Evolutionary conservation across 1,140 invertebrate species (phyloP), one percentile per base, ranked within the genome.

Genomic region (Aricia agestis): DNA sequence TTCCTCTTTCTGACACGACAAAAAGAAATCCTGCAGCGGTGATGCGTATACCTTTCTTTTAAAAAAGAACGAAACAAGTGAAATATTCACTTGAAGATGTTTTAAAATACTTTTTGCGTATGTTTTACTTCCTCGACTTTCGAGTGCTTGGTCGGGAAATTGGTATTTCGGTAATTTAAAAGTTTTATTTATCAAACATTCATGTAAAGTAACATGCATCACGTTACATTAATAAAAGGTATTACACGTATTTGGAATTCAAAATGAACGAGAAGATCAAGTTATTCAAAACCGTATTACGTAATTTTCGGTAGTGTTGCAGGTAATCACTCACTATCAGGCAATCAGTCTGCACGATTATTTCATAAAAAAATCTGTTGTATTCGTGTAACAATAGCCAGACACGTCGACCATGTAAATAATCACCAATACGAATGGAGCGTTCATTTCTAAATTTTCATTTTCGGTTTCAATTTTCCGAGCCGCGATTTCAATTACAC

Each of bases 1-100:
- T 77, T 77, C 71, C 63, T 77, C 76, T 77, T 67, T 75, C 71
- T 73, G 76, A 77, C 76, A 70, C 69, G 69, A 67, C 69, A 72
- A 74, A 71, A 74, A 71, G 71, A 74, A 76, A 70, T 9, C 70
- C 58, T 69, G 67, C 73, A 69, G 72, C 67, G 71, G 63, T 69
- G 72, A 69, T 77, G 76, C 76, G 76, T 77, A 71, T 57, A 71
- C 72, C 72, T 71, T 77, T 75, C n/a, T 75, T 77, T 73, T 77
- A 67, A 77, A 77, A 77, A 77, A 69, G 66, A 52, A 71, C 72
- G 71, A 74, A 75, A 75, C 73, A 57, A 67, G 66, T 75, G 73
- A 74, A 73, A 75, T 77, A 74, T 74, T 69, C 67, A 63, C 66
- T 74, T 68, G 61, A 58, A 31, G 68, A 63, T 63, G 18, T 63